Percentiles rank a stretch among this genome's conserved stretches.
Conservation (phyloP, 1,140 invertebrate genomes). For the Drosophila neocordata region DNA sequence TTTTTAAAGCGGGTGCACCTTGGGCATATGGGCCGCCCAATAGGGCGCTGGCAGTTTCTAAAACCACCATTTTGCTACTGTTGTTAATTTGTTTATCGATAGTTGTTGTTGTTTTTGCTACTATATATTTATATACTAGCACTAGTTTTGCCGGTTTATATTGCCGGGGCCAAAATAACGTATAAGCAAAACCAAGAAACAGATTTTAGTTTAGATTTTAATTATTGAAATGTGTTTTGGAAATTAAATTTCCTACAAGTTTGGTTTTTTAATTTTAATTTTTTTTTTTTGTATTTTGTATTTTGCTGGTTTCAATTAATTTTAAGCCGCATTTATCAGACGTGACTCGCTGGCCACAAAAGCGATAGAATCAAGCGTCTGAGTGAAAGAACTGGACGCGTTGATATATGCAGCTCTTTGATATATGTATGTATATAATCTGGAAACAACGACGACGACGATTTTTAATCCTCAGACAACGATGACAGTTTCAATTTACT, state of each 20-base stretch:
- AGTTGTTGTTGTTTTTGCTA: conserved; percentile 30
- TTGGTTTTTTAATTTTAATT: background rate
- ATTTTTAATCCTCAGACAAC: conserved; percentile 70
- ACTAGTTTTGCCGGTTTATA: conserved; percentile 50
- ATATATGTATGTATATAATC: conserved; percentile 51
- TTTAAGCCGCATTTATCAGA: conserved; percentile 68
- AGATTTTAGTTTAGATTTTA: conserved; percentile 5
- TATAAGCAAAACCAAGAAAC: conserved; percentile 20
- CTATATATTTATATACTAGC: conserved; percentile 6
- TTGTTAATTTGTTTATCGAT: conserved; percentile 30
- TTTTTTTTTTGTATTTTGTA: conserved; percentile 17
- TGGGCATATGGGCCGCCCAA: conserved; percentile 90
- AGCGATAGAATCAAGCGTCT: conserved; percentile 40
- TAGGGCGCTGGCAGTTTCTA: conserved; percentile 86
- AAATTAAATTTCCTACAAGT: conserved; percentile 58
- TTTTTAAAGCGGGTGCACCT: conserved; percentile 91
- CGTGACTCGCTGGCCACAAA: conserved; percentile 64
- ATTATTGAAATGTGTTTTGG: background rate
- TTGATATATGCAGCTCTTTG: background rate
- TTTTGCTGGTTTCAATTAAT: conserved; percentile 79
- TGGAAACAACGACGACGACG: conserved; percentile 25
- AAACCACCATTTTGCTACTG: conserved; percentile 87
- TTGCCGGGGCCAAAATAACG: conserved; percentile 29
- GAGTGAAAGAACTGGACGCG: conserved; percentile 38
- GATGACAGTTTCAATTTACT: conserved; percentile 66